Base-by-base conservation (phyloP, 2,113 vertebrate species). In the Spilogale gracilis region DNA sequence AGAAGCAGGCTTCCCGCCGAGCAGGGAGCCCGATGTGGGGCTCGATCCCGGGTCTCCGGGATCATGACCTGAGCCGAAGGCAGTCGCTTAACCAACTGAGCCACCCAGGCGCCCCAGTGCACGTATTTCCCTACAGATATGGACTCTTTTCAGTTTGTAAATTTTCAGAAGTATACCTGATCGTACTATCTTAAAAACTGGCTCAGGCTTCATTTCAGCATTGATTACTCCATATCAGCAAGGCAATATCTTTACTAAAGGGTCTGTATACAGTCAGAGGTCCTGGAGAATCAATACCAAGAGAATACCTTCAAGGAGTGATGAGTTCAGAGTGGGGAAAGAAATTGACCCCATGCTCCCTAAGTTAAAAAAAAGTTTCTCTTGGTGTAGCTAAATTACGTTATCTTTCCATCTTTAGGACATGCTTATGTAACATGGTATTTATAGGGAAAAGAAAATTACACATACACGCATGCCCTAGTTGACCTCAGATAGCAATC, bases 391-490 rank as follows among this genome's bases (percentile, higher is more conserved):
- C 20, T 45, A n/a, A 84, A 67, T 16, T n/a, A 9, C 18, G 14
- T 48, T 13, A 65, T 71, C 67, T 84, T 86, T 7, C 48, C 71
- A 45, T 89, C 30, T 38, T 88, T 25, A 93, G 50, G 52, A 84
- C 74, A 85, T 38, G 13, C 20, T 67, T 48, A 27, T 17, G 14
- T 58, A 93, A 50, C 45, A 5, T 82, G 38, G 32, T 67, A 89
- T 89, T 87, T 96, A 65, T 5, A 52, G 27, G 13, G 50, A 82
- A 60, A 89, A 95, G n/a, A 56, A 81, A 89, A 38, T 56, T 74
- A 8, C 20, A 5, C 27, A 13, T 21, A 12, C 7, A 14, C 6
- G 71, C n/a, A 50, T 14, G 9, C 32, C 16, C 60, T 20, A 21
- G 16, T 45, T 61, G 10, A 30, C 3, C 43, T 54, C 88, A 45